A percentile compares a stretch with the other conserved stretches of the same genome.
Evolutionary conservation across 2,797 vertebrate genomes (phyloP).

Genomic region (Coreius guichenoti): DNA sequence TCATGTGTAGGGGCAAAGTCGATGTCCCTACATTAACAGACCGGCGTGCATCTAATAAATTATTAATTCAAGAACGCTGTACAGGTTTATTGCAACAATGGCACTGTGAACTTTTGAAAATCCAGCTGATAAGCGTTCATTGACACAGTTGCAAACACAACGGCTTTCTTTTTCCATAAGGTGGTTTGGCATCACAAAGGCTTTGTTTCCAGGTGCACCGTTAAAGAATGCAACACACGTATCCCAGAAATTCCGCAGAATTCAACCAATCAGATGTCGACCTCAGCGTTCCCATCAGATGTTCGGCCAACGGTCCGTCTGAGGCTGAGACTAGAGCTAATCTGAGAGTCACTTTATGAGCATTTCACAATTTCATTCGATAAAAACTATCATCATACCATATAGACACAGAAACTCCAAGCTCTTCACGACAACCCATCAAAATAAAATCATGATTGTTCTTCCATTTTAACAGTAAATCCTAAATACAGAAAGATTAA

Average conservation of each 20-base stretch:
- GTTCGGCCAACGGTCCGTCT: neutral
- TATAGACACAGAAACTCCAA: neutral
- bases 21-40: neutral
- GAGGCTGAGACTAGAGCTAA: neutral
- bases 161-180: neutral
- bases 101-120: neutral
- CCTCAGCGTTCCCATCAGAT: neutral
- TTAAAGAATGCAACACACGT: too few relatives aligned
- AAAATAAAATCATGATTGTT: neutral
- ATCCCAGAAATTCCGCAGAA: too few relatives aligned
- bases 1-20: neutral
- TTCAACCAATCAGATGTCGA: too few relatives aligned
- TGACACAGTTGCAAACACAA: neutral
- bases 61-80: neutral
- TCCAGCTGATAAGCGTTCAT: neutral
- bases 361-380: neutral
- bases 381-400: neutral
- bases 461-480: neutral
- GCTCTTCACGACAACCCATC: neutral
- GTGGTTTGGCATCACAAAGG: neutral
- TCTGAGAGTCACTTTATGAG: neutral
- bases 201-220: too few relatives aligned
- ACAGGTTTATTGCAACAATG: neutral
- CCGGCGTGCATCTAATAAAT: neutral
- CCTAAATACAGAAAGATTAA: neutral